phyloP scores from a whole-genome alignment of 2,888 invertebrate species.

The Himalopsyche anomala region DNA sequence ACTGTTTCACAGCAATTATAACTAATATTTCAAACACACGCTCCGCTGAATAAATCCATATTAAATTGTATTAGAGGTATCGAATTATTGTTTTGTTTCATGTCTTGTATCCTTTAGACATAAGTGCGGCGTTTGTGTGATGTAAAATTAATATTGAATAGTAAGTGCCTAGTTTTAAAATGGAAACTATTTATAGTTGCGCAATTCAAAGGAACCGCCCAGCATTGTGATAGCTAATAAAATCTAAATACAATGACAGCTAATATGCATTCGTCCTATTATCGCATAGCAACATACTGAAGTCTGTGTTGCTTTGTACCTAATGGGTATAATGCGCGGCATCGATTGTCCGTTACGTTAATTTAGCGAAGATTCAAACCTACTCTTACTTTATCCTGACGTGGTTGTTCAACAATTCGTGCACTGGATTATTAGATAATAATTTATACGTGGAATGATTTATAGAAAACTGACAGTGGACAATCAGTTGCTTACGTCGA shows the following conservation, averaged over 20 bases:
- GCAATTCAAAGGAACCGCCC: conserved; percentile 56
- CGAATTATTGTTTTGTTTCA: conserved; percentile 5
- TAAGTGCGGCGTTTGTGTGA: neutral
- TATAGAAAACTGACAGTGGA: too few relatives aligned
- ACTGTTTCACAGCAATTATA: neutral
- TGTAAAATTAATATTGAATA: neutral
- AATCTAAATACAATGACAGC: conserved; percentile 65
- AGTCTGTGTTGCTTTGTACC: conserved; percentile 22
- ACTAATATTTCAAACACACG: neutral
- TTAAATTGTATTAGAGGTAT: conserved; percentile 7
- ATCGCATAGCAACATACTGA: conserved; percentile 56
- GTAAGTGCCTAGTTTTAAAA: conserved; percentile 5
- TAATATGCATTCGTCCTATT: conserved; percentile 57
- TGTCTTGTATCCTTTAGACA: neutral
- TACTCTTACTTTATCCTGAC: neutral
- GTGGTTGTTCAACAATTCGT: conserved; percentile 5
- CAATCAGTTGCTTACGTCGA: too few relatives aligned
- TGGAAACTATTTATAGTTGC: conserved; percentile 45
- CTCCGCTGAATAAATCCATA: neutral
- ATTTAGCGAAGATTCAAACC: conserved; percentile 40
- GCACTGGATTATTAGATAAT: neutral
- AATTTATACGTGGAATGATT: too few relatives aligned
- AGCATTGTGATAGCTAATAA: conserved; percentile 56
- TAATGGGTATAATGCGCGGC: neutral
- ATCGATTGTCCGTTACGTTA: conserved; percentile 53